A percentile compares a stretch with the other conserved stretches of the same genome.
Evolutionary conservation across 92 coral and sea anemone genomes (phyloP).

Genomic region (Scolanthus callimorphus): DNA sequence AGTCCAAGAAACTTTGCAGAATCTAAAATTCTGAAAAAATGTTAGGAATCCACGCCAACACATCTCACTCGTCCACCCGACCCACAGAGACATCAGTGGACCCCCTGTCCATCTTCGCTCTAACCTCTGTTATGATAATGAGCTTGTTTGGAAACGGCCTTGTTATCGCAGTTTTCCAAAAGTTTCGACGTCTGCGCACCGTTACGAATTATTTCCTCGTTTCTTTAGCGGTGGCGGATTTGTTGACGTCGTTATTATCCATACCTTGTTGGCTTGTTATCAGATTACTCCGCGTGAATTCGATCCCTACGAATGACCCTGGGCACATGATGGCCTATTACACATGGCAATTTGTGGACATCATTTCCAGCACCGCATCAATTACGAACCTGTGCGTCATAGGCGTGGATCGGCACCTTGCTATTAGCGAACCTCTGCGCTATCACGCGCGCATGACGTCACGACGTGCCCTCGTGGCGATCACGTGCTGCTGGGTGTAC

Average conservation of each 20-base stretch:
- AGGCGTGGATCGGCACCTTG: constrained; percentile 65
- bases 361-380: constrained; percentile 77
- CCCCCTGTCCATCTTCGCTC: constrained; percentile 10
- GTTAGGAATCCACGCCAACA: neutral
- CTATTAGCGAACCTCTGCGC: constrained; percentile 66
- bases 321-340: constrained; percentile 35
- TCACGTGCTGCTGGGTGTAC: constrained; percentile 62
- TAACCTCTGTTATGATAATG: constrained; percentile 44
- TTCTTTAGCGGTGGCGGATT: constrained; percentile 75
- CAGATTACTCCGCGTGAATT: constrained; percentile 9
- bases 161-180: constrained; percentile 56
- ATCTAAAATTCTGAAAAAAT: too few relatives aligned
- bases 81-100: neutral
- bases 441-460: constrained; percentile 63
- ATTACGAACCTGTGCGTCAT: constrained; percentile 70
- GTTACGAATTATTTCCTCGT: constrained; percentile 75
- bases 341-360: constrained; percentile 72
- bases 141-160: constrained; percentile 70
- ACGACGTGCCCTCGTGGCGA: constrained; percentile 48
- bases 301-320: constrained; percentile 17
- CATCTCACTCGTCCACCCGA: neutral
- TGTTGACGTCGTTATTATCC: constrained; percentile 52
- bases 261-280: constrained; percentile 70
- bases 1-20: too few relatives aligned
- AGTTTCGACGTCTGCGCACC: constrained; percentile 62